These are phyloP conservation scores for Amphiprion clarkii DNA, from an alignment of 2,797 vertebrate species.

Conservation along the genomic window DNA sequence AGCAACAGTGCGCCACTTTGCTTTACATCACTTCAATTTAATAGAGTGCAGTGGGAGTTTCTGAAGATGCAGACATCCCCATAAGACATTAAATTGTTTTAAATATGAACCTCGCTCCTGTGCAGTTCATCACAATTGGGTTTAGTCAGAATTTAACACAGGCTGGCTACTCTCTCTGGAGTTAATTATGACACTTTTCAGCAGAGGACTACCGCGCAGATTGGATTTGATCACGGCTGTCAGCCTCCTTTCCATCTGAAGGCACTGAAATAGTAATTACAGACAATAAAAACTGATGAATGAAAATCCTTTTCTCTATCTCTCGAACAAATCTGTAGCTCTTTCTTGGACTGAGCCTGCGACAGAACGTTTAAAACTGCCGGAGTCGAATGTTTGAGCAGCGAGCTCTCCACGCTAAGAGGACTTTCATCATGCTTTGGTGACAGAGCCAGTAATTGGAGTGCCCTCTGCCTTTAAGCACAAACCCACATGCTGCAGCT, in stretches of 20 bases:
- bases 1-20: too few relatives aligned
- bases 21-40: not conserved
- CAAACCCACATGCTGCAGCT: conserved; percentile 67
- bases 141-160: conserved; percentile 19
- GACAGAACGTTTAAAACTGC: conserved; percentile 23
- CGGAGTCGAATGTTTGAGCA: conserved; percentile 39
- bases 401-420: conserved; percentile 34
- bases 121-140: conserved; percentile 27
- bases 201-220: conserved; percentile 17
- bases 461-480: conserved; percentile 63
- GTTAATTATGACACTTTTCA: conserved; percentile 61
- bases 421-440: conserved; percentile 61
- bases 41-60: conserved; percentile 17
- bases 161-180: conserved; percentile 45
- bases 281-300: conserved; percentile 32
- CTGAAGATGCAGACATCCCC: conserved; percentile 33
- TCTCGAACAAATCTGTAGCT: conserved; percentile 42
- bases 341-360: conserved; percentile 30
- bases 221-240: conserved; percentile 46
- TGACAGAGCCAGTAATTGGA: conserved; percentile 63
- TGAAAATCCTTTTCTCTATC: conserved; percentile 28
- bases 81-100: conserved; percentile 28
- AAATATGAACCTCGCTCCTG: conserved; percentile 40
- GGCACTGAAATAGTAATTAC: conserved; percentile 22
- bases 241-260: conserved; percentile 30